A percentile compares a stretch with the other conserved stretches of the same genome.
Evolutionary conservation across 2,113 vertebrate species (phyloP).

Genomic region (Salvator merianae): DNA sequence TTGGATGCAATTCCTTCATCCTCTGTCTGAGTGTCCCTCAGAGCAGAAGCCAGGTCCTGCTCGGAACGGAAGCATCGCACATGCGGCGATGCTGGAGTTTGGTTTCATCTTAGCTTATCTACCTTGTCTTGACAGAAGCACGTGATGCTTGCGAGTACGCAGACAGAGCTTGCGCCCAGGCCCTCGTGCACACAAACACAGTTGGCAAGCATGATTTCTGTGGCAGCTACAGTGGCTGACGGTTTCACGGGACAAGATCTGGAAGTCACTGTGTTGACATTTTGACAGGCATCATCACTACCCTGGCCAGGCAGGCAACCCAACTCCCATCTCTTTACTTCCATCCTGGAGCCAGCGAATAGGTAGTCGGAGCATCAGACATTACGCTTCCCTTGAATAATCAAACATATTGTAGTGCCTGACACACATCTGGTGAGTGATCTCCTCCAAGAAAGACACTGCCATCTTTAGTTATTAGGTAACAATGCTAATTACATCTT

Average conservation of each 20-base stretch:
- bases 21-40: slow-evolving; percentile 82
- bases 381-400: neutral
- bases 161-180: neutral
- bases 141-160: neutral
- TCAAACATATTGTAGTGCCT: too few species aligned
- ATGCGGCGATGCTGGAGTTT: slow-evolving; percentile 72
- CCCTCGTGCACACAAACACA: neutral
- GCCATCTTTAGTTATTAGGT: neutral
- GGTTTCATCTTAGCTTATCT: slow-evolving; percentile 79
- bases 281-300: neutral
- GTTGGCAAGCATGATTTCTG: neutral
- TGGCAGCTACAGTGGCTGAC: neutral
- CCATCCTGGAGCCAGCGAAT: neutral
- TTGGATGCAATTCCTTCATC: slow-evolving; percentile 81
- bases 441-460: neutral
- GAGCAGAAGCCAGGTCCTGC: slow-evolving; percentile 77
- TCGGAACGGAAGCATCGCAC: slow-evolving; percentile 65
- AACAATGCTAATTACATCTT: neutral
- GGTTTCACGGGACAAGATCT: neutral
- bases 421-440: neutral
- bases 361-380: neutral
- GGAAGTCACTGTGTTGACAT: neutral
- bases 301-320: neutral
- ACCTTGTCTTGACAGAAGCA: slow-evolving; percentile 70
- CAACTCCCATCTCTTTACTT: neutral